These are phyloP conservation scores for Paedocypris sp. DNA, from an alignment of 2,113 vertebrate genomes.

Conservation along the genomic window DNA sequence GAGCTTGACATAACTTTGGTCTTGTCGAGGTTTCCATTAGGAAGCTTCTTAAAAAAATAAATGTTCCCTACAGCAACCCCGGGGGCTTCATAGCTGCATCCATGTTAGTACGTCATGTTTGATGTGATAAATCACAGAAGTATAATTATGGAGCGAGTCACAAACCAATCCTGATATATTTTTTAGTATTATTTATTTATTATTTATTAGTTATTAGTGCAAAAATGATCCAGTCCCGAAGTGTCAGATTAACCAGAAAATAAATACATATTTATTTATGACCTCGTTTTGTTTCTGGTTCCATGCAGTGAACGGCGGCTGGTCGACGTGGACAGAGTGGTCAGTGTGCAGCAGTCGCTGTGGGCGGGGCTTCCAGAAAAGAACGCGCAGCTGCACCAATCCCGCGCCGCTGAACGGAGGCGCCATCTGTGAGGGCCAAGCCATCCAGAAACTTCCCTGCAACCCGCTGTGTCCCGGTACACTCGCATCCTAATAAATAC, in stretches of 20 bases:
- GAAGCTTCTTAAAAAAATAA: too few species aligned
- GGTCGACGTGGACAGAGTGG: constrained; percentile 86
- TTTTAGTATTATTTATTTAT: too few species aligned
- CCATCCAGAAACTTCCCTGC: constrained; percentile 77
- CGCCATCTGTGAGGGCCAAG: constrained; percentile 78
- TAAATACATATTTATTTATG: not conserved
- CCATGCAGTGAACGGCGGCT: constrained; percentile 71
- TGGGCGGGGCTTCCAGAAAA: constrained; percentile 76
- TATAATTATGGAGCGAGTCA: too few species aligned
- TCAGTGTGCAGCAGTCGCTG: constrained; percentile 77
- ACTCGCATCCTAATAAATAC: not conserved
- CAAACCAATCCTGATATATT: too few species aligned
- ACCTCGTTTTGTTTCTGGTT: not conserved
- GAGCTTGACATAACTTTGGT: too few species aligned
- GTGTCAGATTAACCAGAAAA: not conserved
- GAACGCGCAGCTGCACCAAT: constrained; percentile 78
- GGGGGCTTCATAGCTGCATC: too few species aligned
- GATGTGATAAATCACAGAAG: too few species aligned
- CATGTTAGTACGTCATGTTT: too few species aligned
- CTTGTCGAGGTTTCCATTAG: too few species aligned
- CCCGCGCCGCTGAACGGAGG: constrained; percentile 78
- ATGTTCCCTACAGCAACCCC: too few species aligned
- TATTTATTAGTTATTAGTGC: too few species aligned
- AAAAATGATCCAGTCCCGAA: too few species aligned
- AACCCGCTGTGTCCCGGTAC: constrained; percentile 79